phyloP scores from a whole-genome alignment of 2,888 invertebrate species.

The Habrosyne pyritoides region DNA sequence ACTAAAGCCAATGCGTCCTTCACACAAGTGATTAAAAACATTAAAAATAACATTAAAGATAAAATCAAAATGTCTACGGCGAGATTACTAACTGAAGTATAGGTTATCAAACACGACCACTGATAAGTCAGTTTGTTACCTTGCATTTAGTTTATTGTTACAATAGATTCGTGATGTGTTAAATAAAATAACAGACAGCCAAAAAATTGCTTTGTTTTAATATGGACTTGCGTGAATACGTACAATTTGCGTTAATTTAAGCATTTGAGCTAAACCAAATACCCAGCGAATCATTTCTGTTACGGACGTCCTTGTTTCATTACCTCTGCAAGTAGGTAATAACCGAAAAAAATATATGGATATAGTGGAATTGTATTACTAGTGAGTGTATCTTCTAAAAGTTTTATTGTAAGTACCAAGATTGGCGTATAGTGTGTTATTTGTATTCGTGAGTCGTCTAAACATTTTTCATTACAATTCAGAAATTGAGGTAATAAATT shows the following conservation, averaged over 20 bases:
- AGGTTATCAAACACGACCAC: background rate
- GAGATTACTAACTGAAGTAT: background rate
- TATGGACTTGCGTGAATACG: background rate
- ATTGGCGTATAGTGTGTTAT: too few species aligned
- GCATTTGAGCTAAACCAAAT: constrained; percentile 8
- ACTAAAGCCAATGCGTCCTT: too few species aligned
- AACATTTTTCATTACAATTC: too few species aligned
- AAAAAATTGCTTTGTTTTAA: constrained; percentile 1
- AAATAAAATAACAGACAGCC: background rate
- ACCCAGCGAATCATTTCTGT: constrained; percentile 8
- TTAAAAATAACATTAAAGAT: background rate
- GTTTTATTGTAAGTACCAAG: background rate
- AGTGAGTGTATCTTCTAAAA: background rate
- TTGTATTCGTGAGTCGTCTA: too few species aligned
- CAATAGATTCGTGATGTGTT: background rate
- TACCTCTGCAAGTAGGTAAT: constrained; percentile 20
- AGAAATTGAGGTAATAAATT: too few species aligned
- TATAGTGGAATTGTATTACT: background rate
- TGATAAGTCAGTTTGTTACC: background rate
- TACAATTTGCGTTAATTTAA: constrained; percentile 10
- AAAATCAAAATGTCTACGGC: background rate
- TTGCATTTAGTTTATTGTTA: background rate
- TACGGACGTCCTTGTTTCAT: constrained; percentile 9
- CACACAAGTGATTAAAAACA: background rate
- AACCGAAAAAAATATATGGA: constrained; percentile 5